Percentiles rank a stretch among this genome's conserved stretches.
phyloP scores from a whole-genome alignment of 2,888 invertebrate species.

The Brenthis ino region DNA sequence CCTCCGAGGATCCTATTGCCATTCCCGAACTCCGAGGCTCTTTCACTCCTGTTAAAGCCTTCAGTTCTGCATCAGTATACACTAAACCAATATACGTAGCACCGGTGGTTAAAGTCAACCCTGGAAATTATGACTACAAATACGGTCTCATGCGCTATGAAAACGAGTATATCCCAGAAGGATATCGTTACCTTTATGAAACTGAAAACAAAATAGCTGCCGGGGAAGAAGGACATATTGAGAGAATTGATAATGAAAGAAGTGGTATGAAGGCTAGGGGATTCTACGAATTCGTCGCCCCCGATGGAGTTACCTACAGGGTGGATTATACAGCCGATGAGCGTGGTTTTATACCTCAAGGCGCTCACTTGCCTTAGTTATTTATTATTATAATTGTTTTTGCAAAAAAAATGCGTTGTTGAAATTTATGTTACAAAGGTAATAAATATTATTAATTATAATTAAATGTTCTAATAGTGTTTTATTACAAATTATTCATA shows the following conservation, averaged over 20 bases:
- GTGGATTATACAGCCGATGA: slow-evolving; percentile 76
- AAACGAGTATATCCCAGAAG: slow-evolving; percentile 57
- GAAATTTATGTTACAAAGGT: slow-evolving; percentile 22
- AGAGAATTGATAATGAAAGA: slow-evolving; percentile 56
- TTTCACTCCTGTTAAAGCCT: slow-evolving; percentile 19
- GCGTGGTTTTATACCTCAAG: slow-evolving; percentile 64
- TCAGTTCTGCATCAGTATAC: slow-evolving; percentile 15
- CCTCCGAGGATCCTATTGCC: slow-evolving; percentile 1
- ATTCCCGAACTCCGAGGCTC: slow-evolving; percentile 16
- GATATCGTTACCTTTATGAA: slow-evolving; percentile 75
- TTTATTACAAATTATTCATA: no score
- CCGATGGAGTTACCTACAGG: slow-evolving; percentile 71
- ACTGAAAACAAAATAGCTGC: slow-evolving; percentile 76
- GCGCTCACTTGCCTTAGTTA: slow-evolving; percentile 62
- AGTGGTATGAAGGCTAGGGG: slow-evolving; percentile 62
- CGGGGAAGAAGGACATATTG: slow-evolving; percentile 68
- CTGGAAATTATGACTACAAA: slow-evolving; percentile 58
- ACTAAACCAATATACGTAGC: slow-evolving; percentile 25
- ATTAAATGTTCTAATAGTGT: no score
- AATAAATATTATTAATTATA: background rate
- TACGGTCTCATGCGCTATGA: slow-evolving; percentile 72
- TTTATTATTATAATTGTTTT: slow-evolving; percentile 24
- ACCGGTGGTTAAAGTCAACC: slow-evolving; percentile 21
- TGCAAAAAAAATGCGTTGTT: slow-evolving; percentile 19
- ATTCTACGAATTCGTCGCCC: slow-evolving; percentile 67